Evolutionary conservation across 2,113 vertebrate species (phyloP).

Genomic region (Poecilia latipinna): DNA sequence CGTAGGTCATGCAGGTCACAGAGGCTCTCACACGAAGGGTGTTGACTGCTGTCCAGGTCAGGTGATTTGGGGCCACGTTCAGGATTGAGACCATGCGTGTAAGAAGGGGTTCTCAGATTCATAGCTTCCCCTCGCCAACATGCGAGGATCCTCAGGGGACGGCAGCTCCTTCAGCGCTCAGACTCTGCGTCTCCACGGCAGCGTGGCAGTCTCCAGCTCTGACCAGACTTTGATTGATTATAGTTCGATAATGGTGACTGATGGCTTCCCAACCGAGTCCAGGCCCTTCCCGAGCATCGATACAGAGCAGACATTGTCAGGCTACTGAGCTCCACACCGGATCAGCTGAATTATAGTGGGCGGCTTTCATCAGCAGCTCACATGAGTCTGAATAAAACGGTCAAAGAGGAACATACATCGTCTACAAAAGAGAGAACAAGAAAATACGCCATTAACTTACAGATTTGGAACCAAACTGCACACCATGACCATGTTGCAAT

Average conservation of each 20-base stretch:
- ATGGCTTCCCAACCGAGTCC: slow-evolving; percentile 53
- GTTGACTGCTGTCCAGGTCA: slow-evolving; percentile 52
- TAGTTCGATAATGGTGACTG: slow-evolving; percentile 69
- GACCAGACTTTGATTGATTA: slow-evolving; percentile 67
- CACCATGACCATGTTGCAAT: background rate
- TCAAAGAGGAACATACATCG: background rate
- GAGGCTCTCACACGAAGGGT: slow-evolving; percentile 47
- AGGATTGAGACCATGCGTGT: slow-evolving; percentile 33
- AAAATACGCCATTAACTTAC: background rate
- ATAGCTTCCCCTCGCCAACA: slow-evolving; percentile 38
- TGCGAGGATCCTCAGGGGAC: slow-evolving; percentile 41
- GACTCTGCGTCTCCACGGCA: slow-evolving; percentile 66
- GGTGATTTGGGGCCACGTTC: slow-evolving; percentile 29
- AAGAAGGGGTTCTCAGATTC: slow-evolving; percentile 21
- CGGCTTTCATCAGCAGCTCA: slow-evolving; percentile 5
- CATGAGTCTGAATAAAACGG: background rate
- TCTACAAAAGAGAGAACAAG: background rate
- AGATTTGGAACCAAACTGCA: no score
- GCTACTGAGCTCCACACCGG: slow-evolving; percentile 12
- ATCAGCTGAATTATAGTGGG: slow-evolving; percentile 8
- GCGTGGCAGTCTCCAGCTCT: slow-evolving; percentile 46
- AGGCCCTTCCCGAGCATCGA: slow-evolving; percentile 51
- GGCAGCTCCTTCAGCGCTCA: slow-evolving; percentile 43
- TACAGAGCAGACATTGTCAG: slow-evolving; percentile 30
- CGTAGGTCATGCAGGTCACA: slow-evolving; percentile 33